Evolutionary conservation across 2,888 invertebrate species (phyloP), one percentile per base, ranked within the genome.

Genomic region (Yponomeuta malinellus): DNA sequence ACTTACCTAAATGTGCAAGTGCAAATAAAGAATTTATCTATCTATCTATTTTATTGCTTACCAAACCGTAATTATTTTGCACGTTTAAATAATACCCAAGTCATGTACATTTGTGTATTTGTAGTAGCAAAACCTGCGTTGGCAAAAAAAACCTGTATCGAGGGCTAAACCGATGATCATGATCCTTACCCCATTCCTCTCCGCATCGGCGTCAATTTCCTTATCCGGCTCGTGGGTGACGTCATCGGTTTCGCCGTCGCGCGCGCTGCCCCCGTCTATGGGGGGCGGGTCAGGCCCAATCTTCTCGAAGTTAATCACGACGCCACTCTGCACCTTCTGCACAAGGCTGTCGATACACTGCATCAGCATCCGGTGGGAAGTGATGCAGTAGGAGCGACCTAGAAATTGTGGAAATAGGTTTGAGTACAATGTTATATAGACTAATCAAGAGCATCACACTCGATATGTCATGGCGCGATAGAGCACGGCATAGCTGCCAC

Each of bases 291-390:
- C 98, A 0, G 97, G 96, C 0, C 98, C 98, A 74, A 98, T 96
- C 86, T 98, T 99, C 87, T 99, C 99, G 84, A 99, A 99, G 88
- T 98, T 97, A 73, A 99, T 96, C 33, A 99, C 99, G 65, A 99
- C 99, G 0, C 99, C 99, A 75, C 97, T 97, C 84, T 99, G 99
- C 63, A 99, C 98, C 90, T 99, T 99, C 85, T 98, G 98, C 15
- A 99, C 98, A 70, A 99, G 93, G 81, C 98, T 98, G 85, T 99
- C 99, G 76, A 99, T 96, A 83, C 98, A 98, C 83, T 98, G 98
- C 94, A 97, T 97, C 82, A 99, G 92, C 95, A 98, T 97, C 74
- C 98, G 94, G 81, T 99, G 98, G 0, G 98, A 98, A 48, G 98
- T 97, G 73, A 99, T 97, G 78, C 97, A 96, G 88, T 99, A 99